These are phyloP conservation scores for Spicauda simplicius DNA, from an alignment of 2,888 invertebrate species.

Conservation along the genomic window DNA sequence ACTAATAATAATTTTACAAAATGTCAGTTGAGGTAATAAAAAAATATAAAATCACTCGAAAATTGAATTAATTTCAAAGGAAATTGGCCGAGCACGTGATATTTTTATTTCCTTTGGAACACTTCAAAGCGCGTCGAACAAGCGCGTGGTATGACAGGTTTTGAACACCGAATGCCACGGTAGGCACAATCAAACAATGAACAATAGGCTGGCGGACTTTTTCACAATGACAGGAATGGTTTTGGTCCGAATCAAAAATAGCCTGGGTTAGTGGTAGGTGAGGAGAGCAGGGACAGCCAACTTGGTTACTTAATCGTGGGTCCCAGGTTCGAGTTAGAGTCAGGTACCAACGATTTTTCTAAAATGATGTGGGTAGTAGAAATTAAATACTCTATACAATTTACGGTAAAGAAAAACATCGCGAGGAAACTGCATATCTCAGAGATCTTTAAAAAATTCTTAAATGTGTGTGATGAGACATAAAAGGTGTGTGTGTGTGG, in stretches of 20 bases:
- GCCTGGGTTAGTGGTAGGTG: not conserved
- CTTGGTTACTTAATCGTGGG: no score
- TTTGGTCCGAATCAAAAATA: not conserved
- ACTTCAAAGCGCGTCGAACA: constrained; percentile 26
- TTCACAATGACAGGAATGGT: not conserved
- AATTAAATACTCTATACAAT: no score
- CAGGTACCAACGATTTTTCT: no score
- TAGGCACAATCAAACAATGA: constrained; percentile 28
- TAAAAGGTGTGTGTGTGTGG: no score
- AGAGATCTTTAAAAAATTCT: no score
- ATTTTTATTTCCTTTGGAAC: constrained; percentile 25
- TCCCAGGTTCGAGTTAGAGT: no score
- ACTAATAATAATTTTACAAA: no score
- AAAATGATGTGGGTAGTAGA: no score
- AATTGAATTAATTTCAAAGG: not conserved
- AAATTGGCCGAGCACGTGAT: constrained; percentile 8
- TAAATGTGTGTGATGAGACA: no score
- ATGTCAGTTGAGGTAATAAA: not conserved
- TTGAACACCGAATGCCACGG: constrained; percentile 29
- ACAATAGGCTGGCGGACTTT: constrained; percentile 23
- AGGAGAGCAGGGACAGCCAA: no score
- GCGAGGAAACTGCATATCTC: no score
- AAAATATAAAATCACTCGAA: not conserved
- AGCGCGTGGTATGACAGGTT: constrained; percentile 31
- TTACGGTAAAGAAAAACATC: no score